Evolutionary conservation across 1,140 invertebrate species (phyloP).

Genomic region (Diprion similis): DNA sequence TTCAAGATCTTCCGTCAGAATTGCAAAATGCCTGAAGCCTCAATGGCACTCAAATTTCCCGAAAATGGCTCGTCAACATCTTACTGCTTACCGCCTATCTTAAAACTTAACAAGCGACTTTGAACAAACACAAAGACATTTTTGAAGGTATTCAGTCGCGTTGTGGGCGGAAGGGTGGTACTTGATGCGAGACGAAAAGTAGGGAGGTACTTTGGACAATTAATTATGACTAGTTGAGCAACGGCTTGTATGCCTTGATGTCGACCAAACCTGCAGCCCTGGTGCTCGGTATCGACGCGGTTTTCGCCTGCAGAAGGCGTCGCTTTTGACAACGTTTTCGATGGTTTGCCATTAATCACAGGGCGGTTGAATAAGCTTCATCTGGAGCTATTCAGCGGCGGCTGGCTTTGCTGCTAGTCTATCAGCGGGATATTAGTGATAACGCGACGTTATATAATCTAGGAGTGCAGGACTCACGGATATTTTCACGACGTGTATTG

Average conservation of each 20-base stretch:
- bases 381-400: background rate
- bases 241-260: background rate
- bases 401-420: background rate
- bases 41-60: too few relatives aligned
- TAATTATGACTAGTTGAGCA: background rate
- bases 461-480: background rate
- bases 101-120: too few relatives aligned
- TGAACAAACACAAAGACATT: background rate
- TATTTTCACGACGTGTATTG: background rate
- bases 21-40: too few relatives aligned
- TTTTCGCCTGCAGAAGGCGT: background rate
- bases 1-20: too few relatives aligned
- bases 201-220: background rate
- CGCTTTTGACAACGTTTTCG: background rate
- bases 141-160: background rate
- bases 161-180: background rate
- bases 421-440: constrained; percentile 14
- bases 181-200: background rate
- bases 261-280: background rate
- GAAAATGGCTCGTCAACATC: too few relatives aligned
- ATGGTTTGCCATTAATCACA: constrained; percentile 8
- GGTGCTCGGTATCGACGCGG: background rate
- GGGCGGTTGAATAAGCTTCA: background rate
- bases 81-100: too few relatives aligned
- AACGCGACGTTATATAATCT: constrained; percentile 4